phyloP scores from a whole-genome alignment of 1,140 invertebrate genomes.

The Spodoptera litura region DNA sequence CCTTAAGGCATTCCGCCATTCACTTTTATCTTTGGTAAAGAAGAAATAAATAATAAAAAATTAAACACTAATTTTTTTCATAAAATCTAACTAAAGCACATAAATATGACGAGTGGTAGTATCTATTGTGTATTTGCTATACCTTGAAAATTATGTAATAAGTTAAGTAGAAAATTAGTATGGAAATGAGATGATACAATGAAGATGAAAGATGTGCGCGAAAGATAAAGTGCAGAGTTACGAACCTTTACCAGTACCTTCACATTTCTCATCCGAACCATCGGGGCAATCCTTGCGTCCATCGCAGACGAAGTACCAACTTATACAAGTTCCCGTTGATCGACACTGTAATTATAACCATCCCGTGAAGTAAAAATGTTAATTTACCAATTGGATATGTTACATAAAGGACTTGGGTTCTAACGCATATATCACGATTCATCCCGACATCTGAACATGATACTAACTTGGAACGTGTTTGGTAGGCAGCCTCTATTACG shows the following conservation, averaged over 20 bases:
- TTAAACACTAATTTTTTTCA: too few species aligned
- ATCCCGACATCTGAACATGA: neutral
- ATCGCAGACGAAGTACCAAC: constrained; percentile 97
- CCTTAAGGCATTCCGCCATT: too few species aligned
- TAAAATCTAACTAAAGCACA: too few species aligned
- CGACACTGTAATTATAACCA: constrained; percentile 88
- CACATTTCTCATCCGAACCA: constrained; percentile 93
- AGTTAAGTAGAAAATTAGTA: neutral
- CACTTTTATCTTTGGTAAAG: too few species aligned
- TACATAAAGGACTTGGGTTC: neutral
- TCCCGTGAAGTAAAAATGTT: too few species aligned
- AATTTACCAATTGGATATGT: too few species aligned
- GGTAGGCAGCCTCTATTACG: constrained; percentile 91
- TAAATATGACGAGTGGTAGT: too few species aligned
- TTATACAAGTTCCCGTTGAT: constrained; percentile 94
- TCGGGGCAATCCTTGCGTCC: constrained; percentile 95
- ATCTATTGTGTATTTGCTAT: too few species aligned
- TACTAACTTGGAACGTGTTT: constrained; percentile 93
- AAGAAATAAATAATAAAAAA: too few species aligned
- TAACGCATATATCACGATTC: constrained; percentile 20
- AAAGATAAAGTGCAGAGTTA: constrained; percentile 35
- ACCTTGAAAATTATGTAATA: too few species aligned
- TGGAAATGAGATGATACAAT: constrained; percentile 18
- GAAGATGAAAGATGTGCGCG: constrained; percentile 41
- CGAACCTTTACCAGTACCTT: constrained; percentile 81